These are phyloP conservation scores for Ypsolopha sequella DNA, from an alignment of 2,888 invertebrate genomes.

Conservation along the genomic window DNA sequence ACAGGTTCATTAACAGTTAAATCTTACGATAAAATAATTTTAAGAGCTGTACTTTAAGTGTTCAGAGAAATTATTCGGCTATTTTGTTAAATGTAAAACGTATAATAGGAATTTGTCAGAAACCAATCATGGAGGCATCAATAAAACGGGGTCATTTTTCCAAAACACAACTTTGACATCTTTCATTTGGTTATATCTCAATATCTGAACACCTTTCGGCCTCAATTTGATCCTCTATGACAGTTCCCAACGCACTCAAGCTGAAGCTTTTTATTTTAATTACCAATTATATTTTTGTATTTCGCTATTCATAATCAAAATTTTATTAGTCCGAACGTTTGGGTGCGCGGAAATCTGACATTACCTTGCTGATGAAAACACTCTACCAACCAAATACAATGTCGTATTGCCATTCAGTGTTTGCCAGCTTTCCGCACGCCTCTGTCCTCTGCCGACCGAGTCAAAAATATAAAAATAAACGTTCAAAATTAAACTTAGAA, in stretches of 20 bases:
- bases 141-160: conserved; percentile 19
- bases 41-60: conserved; percentile 71
- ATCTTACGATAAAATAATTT: conserved; percentile 59
- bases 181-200: background rate
- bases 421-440: background rate
- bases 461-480: background rate
- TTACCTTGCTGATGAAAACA: background rate
- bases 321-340: background rate
- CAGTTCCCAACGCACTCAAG: conserved; percentile 24
- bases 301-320: background rate
- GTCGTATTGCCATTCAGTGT: background rate
- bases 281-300: conserved; percentile 3
- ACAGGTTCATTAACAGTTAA: conserved; percentile 70
- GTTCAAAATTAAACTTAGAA: background rate
- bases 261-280: conserved; percentile 22
- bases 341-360: conserved; percentile 3
- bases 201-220: background rate
- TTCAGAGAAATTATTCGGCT: conserved; percentile 61
- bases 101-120: conserved; percentile 36
- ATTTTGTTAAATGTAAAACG: conserved; percentile 54
- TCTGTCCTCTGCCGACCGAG: conserved; percentile 5
- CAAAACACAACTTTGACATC: background rate
- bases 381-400: background rate
- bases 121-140: conserved; percentile 27
- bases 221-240: conserved; percentile 30